Percentiles rank a stretch among this genome's conserved stretches.
Evolutionary conservation across 1,140 invertebrate genomes (phyloP).

Genomic region (Oppia nitens): DNA sequence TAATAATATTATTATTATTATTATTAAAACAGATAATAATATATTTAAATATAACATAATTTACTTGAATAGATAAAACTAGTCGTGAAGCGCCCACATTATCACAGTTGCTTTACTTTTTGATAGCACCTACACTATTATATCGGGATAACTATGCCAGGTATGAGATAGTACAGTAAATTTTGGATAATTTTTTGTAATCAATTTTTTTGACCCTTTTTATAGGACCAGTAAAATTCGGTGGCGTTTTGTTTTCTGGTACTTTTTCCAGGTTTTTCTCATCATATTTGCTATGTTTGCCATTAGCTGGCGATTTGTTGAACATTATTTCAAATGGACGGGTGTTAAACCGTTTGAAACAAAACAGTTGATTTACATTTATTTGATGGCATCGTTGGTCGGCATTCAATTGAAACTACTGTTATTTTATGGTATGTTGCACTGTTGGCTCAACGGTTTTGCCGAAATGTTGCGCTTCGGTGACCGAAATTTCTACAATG

Average conservation of each 20-base stretch:
- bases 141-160: constrained; percentile 30
- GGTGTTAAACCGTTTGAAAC: constrained; percentile 42
- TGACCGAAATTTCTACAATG: constrained; percentile 66
- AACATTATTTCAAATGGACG: constrained; percentile 47
- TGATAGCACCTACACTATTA: constrained; percentile 21
- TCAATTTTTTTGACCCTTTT: not conserved
- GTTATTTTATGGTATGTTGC: constrained; percentile 66
- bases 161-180: constrained; percentile 26
- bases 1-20: not conserved
- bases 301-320: constrained; percentile 55
- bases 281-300: constrained; percentile 60
- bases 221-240: constrained; percentile 38
- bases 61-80: not conserved
- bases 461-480: constrained; percentile 70
- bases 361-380: constrained; percentile 39
- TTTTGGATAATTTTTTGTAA: not conserved
- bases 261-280: constrained; percentile 53
- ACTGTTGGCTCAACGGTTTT: constrained; percentile 72
- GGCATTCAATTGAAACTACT: constrained; percentile 51
- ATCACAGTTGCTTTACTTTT: constrained; percentile 26
- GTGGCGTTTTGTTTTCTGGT: constrained; percentile 50
- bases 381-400: constrained; percentile 55
- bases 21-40: not conserved
- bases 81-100: not conserved
- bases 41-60: not conserved